Percentiles rank a stretch among this genome's conserved stretches.
Evolutionary conservation across 2,113 vertebrate species (phyloP).

Genomic region (Morone saxatilis): DNA sequence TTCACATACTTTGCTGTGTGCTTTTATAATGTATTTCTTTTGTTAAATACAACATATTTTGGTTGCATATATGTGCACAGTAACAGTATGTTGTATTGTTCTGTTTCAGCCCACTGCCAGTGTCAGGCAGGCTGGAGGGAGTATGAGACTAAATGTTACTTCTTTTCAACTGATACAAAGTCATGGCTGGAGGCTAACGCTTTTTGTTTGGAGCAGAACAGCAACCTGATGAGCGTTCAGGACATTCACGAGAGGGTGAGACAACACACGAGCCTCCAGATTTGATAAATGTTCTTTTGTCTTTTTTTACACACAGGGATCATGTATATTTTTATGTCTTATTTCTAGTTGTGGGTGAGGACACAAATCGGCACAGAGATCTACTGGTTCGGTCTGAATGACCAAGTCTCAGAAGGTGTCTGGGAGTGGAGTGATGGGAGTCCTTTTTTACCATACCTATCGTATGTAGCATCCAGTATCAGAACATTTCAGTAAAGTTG

Average conservation of each 20-base stretch:
- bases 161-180: slow-evolving; percentile 77
- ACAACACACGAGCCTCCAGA: neutral
- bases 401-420: slow-evolving; percentile 66
- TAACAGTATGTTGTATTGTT: neutral
- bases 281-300: neutral
- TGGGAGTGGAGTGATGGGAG: slow-evolving; percentile 85
- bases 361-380: slow-evolving; percentile 76
- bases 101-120: slow-evolving; percentile 66
- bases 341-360: slow-evolving; percentile 80
- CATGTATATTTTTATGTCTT: neutral
- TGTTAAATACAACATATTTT: neutral
- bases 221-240: slow-evolving; percentile 82
- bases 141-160: slow-evolving; percentile 80
- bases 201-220: slow-evolving; percentile 63
- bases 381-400: slow-evolving; percentile 86
- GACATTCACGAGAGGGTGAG: slow-evolving; percentile 83
- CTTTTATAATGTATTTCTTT: too few species aligned
- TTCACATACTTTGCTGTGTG: too few species aligned
- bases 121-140: slow-evolving; percentile 82
- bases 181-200: slow-evolving; percentile 77
- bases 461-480: slow-evolving; percentile 66
- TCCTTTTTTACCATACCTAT: slow-evolving; percentile 67
- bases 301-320: neutral
- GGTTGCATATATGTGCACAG: neutral
- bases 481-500: neutral